A percentile compares a stretch with the other conserved stretches of the same genome.
These are phyloP conservation scores for Anneissia japonica DNA, from an alignment of 35 echinoderm and acorn worm genomes.

Conservation along the genomic window DNA sequence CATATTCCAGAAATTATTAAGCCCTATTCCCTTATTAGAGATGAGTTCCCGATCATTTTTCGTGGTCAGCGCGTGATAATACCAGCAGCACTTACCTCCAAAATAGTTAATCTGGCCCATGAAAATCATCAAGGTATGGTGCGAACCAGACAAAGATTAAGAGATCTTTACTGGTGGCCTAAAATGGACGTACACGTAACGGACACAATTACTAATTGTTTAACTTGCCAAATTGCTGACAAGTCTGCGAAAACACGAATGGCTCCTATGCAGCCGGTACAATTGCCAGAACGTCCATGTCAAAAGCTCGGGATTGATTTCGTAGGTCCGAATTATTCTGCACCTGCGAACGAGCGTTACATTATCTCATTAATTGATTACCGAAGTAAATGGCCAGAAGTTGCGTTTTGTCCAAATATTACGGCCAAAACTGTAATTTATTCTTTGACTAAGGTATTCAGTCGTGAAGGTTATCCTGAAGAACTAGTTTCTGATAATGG, in stretches of 20 bases:
- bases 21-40: slow-evolving; percentile 21
- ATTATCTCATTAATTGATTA: background rate
- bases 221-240: slow-evolving; percentile 34
- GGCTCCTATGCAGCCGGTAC: slow-evolving; percentile 54
- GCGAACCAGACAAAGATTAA: slow-evolving; percentile 42
- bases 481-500: background rate
- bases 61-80: slow-evolving; percentile 33
- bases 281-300: background rate
- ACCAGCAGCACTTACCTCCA: background rate
- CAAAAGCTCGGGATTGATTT: background rate
- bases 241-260: slow-evolving; percentile 11
- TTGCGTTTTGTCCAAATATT: background rate
- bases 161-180: slow-evolving; percentile 62
- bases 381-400: background rate
- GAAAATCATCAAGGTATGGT: slow-evolving; percentile 59
- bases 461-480: background rate
- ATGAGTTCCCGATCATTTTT: slow-evolving; percentile 48
- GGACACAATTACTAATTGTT: slow-evolving; percentile 18
- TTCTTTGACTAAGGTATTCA: background rate
- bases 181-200: slow-evolving; percentile 37
- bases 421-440: background rate
- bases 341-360: background rate
- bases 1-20: background rate
- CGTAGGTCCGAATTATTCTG: background rate
- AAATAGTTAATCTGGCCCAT: slow-evolving; percentile 26